A percentile compares a stretch with the other conserved stretches of the same genome.
phyloP scores from a whole-genome alignment of 2,113 vertebrate genomes.

The Uropsilus gracilis region DNA sequence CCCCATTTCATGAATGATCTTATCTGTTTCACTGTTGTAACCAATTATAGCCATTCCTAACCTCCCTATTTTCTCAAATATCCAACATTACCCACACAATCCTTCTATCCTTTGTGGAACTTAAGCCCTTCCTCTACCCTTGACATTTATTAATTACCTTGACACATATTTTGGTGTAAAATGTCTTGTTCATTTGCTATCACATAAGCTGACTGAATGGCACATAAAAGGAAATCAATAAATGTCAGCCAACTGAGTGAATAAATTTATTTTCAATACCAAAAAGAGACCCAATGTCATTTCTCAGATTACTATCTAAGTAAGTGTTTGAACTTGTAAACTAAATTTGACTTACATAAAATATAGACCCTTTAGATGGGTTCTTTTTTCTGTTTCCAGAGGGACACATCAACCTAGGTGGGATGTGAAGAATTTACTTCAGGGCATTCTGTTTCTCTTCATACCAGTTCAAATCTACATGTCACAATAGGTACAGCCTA shows the following conservation, averaged over 20 bases:
- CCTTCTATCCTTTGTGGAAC: background rate
- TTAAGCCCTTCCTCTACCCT: background rate
- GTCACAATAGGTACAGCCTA: accelerated
- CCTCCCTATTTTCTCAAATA: background rate
- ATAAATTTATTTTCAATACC: background rate
- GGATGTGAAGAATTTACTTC: background rate
- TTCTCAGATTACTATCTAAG: background rate
- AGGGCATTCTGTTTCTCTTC: background rate
- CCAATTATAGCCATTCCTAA: too few species aligned
- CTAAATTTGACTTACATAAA: background rate
- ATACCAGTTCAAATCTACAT: background rate
- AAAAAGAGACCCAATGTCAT: background rate
- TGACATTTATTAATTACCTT: background rate
- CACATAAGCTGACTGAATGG: background rate
- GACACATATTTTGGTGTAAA: too few species aligned
- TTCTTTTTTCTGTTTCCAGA: background rate
- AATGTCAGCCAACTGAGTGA: background rate
- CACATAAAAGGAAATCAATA: background rate
- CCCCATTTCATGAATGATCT: accelerated
- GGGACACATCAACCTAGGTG: too few species aligned
- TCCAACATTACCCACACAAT: accelerated
- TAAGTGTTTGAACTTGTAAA: background rate
- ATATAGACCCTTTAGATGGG: background rate
- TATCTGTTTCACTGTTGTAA: background rate
- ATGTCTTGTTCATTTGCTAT: background rate